Base-by-base conservation (phyloP, 2,797 vertebrate species). In the Clarias platycephalus region DNA sequence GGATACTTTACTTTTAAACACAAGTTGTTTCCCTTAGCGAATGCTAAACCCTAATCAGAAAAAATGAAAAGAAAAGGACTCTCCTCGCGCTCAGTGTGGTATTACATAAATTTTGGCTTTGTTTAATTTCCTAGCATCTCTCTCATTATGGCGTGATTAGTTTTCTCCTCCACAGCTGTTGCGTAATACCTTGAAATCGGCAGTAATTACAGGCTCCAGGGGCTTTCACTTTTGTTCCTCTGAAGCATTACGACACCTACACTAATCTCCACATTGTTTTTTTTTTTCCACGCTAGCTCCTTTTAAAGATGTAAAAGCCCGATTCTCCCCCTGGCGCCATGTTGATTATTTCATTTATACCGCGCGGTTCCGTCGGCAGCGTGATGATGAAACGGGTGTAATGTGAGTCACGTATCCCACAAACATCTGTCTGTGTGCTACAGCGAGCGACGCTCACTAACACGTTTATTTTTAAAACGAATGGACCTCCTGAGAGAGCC, bases 211-310 rank as follows among this genome's bases (percentile, higher is more conserved):
- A 55, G 62, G 24, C 81, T 13, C 68, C 40, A 53, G n/a, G 60
- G 80, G 15, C 37, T 34, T 71, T 78, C 31, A 31, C 55, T 31
- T 81, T 81, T 64, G 60, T 58, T 81, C 72, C 78, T 74, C 84
- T 67, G 62, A 81, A 75, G 60, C 63, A 24, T 75, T 75, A 40
- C 13, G n/a, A 49, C 78, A 81, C 78, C 84, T 85, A 81, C 68
- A 31, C 49, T 28, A 57, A 71, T 63, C 57, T 81, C 26, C 16
- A 28, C 60, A 4, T 55, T 49, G 40, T 72, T 9, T 10, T 6
- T 79, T n/a, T 6, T 79, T 71, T 34, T 7, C 26, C 63, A 55
- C 22, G 15, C 13, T 40, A 63, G 74, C 66, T 63, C 15, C 70
- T 79, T 64, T 78, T 82, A 85, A 49, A 37, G 34, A 75, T 18